Evolutionary conservation across 2,888 invertebrate genomes (phyloP), one percentile per base, ranked within the genome.

Genomic region (Drosophila infuscata): DNA sequence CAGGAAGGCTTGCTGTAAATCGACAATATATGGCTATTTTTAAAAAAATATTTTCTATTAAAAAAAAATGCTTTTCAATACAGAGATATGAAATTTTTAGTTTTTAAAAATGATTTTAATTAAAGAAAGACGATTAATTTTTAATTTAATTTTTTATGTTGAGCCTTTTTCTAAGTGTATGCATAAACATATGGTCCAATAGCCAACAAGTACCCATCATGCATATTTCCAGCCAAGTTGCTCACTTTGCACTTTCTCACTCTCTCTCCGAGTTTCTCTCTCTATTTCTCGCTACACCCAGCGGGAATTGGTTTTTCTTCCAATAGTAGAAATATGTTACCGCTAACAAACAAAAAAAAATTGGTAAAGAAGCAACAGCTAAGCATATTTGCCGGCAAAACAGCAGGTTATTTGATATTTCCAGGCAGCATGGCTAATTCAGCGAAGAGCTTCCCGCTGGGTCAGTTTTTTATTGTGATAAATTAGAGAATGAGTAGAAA

Each of bases 161-260:
- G 3, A 1, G 12, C 15, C 2, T 46, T 20, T 46, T 46, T 7
- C 8, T 46, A 15, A 46, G 25, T 46, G 46, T 46, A 46, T 8
- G 8, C 15, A 15, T 33, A 15, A 12, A 32, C 38, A 32, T 32
- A 57, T 57, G 41, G 6, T 43, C 46, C 46, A 46, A 53, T 17
- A 38, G 35, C 62, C 58, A 61, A 36, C 57, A 58, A 43, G 38
- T 77, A 67, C 74, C 76, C 65, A 81, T 76, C 76, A 68, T 56
- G 51, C 49, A 46, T 43, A 62, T 38, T 53, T 53, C 43, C 29
- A 36, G 30, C n/a, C 64, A 69, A 46, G 74, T 49, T 61, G 29
- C 58, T 29, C 25, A 5, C 41, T 33, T 54, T 29, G 38, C 56
- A 52, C 57, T 8, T 36, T 46, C 17, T 32, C 48, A 2, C 48